Conservation (phyloP, 2,888 invertebrate genomes). For the Tinea pellionella region DNA sequence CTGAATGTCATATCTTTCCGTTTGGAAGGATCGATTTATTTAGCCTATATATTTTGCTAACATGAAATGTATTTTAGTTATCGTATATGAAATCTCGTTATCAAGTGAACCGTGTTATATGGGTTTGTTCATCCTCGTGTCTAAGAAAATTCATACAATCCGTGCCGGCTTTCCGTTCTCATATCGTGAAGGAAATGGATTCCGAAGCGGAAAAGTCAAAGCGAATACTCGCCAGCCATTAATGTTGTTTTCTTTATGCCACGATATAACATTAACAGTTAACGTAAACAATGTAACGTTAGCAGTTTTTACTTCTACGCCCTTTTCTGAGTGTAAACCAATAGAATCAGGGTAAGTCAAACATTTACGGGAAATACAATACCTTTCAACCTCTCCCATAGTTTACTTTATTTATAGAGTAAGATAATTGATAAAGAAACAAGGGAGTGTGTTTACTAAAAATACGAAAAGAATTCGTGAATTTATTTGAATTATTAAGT, state of each 20-base stretch:
- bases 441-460: neutral
- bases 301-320: neutral
- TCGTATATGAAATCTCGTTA: constrained; percentile 16
- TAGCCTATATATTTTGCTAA: neutral
- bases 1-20: neutral
- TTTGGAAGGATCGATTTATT: neutral
- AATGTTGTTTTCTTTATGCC: constrained; percentile 29
- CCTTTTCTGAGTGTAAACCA: constrained; percentile 4
- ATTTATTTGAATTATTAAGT: too few relatives aligned
- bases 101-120: constrained; percentile 13
- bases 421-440: constrained; percentile 8
- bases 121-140: constrained; percentile 27
- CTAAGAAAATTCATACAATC: constrained; percentile 46
- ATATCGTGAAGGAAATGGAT: constrained; percentile 43
- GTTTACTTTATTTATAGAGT: neutral
- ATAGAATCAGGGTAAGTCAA: constrained; percentile 1
- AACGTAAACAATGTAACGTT: neutral
- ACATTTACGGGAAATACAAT: constrained; percentile 1
- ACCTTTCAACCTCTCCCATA: constrained; percentile 4
- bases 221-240: constrained; percentile 29
- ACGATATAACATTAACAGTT: too few relatives aligned
- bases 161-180: constrained; percentile 9
- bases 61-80: neutral
- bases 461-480: neutral
- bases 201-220: constrained; percentile 38